phyloP scores from a whole-genome alignment of 2,888 invertebrate genomes.

The Macaria liturata region DNA sequence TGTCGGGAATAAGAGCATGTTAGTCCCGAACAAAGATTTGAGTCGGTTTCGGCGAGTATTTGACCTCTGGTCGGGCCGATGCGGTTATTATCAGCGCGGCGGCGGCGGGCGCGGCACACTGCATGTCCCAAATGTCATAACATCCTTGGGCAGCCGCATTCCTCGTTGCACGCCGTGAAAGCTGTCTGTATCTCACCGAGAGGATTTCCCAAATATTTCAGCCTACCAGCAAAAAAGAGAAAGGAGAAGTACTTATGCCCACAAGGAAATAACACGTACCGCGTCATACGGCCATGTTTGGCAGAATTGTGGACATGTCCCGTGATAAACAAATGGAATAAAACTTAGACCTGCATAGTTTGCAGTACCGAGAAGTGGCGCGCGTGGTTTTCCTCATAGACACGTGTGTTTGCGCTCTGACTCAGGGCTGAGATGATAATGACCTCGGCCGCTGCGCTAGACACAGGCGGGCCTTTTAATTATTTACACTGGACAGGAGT shows the following conservation, averaged over 20 bases:
- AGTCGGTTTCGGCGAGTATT: not conserved
- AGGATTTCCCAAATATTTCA: not conserved
- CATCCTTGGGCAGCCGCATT: not conserved
- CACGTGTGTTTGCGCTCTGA: slow-evolving; percentile 32
- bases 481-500: too few relatives aligned
- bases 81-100: too few relatives aligned
- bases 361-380: not conserved
- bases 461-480: not conserved
- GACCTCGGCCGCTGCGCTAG: slow-evolving; percentile 2
- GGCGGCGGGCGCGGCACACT: too few relatives aligned
- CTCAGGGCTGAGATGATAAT: slow-evolving; percentile 8
- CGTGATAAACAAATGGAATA: not conserved
- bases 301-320: not conserved
- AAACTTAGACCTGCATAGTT: not conserved
- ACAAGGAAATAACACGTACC: not conserved
- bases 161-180: not conserved
- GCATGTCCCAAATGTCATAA: not conserved
- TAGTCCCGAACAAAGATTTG: not conserved
- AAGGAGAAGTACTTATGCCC: too few relatives aligned
- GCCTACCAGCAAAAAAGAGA: not conserved
- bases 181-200: not conserved
- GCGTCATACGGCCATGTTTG: not conserved
- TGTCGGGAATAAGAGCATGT: too few relatives aligned
- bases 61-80: not conserved
- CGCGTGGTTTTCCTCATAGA: slow-evolving; percentile 12